These are phyloP conservation scores for Cerastoderma edule DNA, from an alignment of 2,888 invertebrate genomes.

Conservation along the genomic window DNA sequence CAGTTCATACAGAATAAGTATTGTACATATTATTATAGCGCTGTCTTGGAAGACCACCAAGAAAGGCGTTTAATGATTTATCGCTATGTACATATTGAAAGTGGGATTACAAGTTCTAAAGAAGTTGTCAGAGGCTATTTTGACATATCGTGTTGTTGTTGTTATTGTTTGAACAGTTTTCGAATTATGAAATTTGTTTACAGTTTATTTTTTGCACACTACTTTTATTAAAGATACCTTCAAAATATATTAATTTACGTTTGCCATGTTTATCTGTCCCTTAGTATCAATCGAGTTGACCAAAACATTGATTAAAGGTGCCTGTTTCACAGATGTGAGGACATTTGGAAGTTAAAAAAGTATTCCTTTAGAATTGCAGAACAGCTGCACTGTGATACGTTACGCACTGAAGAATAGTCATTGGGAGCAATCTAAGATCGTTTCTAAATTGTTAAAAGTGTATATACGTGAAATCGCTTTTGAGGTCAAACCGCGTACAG, in stretches of 20 bases:
- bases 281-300: no score
- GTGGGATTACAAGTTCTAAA: not conserved
- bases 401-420: no score
- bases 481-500: no score
- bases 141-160: not conserved
- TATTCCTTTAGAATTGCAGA: no score
- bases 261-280: no score
- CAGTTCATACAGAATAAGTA: not conserved
- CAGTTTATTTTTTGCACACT: slow-evolving; percentile 10
- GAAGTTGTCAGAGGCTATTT: not conserved
- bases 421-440: no score
- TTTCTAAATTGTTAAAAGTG: no score
- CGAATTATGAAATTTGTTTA: not conserved
- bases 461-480: no score
- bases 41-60: not conserved
- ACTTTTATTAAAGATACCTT: not conserved
- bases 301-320: no score
- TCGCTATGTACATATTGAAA: not conserved
- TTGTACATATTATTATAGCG: not conserved
- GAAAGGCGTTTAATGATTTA: not conserved
- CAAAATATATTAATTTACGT: not conserved
- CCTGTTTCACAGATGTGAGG: no score
- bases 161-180: not conserved
- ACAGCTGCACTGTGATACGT: no score
- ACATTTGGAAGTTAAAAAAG: no score